These are phyloP conservation scores for Pyralis farinalis DNA, from an alignment of 2,888 invertebrate species.

Conservation along the genomic window DNA sequence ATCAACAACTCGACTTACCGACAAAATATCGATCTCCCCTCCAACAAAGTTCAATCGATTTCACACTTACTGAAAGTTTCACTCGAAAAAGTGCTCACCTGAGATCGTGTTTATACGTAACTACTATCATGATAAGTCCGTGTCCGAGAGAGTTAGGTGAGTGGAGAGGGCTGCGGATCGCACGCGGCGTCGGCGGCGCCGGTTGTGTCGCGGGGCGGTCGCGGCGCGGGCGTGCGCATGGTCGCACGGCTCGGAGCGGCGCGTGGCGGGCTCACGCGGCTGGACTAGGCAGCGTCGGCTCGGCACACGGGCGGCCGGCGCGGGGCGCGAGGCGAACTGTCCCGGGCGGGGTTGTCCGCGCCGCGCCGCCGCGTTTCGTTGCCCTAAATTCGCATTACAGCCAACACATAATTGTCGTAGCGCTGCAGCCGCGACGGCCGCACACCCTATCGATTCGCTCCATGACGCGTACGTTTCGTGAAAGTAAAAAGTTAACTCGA, in stretches of 20 bases:
- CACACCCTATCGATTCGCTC: conserved; percentile 65
- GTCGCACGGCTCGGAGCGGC: conserved; percentile 18
- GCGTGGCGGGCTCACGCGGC: conserved; percentile 31
- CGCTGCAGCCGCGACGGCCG: conserved; percentile 65
- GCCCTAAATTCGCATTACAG: conserved; percentile 73
- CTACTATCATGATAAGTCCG: conserved; percentile 37
- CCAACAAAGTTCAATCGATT: conserved; percentile 51
- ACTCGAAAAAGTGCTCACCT: conserved; percentile 49
- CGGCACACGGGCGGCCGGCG: conserved; percentile 52
- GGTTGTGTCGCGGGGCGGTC: conserved; percentile 21
- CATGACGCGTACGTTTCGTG: conserved; percentile 53
- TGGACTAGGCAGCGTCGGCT: conserved; percentile 37
- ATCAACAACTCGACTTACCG: conserved; percentile 48
- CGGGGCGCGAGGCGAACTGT: conserved; percentile 58
- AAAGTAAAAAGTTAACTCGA: conserved; percentile 74
- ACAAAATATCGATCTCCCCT: conserved; percentile 52
- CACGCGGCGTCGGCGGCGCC: conserved; percentile 17
- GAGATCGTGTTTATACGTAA: conserved; percentile 50
- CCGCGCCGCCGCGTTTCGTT: conserved; percentile 56
- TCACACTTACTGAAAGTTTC: conserved; percentile 53
- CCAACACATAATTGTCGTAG: conserved; percentile 68
- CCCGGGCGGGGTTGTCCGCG: conserved; percentile 38
- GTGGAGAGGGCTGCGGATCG: conserved; percentile 27
- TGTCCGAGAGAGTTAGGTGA: conserved; percentile 29
- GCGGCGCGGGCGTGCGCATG: conserved; percentile 25